phyloP scores from a whole-genome alignment of 2,888 invertebrate species.

The Chrysodeixis includens region DNA sequence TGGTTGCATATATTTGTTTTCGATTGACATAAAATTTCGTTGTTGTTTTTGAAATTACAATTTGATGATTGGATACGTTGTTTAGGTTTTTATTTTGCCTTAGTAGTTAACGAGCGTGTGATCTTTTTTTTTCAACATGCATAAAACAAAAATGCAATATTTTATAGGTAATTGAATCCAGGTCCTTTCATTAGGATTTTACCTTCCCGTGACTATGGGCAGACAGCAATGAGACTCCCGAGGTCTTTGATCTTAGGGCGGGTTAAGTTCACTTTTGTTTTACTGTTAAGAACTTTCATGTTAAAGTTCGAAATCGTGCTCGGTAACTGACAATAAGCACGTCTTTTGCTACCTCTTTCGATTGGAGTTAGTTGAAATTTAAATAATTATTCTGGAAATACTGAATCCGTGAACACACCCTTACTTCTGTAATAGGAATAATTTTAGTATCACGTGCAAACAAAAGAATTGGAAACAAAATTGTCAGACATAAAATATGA shows the following conservation, averaged over 20 bases:
- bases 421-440: not conserved
- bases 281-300: not conserved
- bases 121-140: too few species aligned
- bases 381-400: not conserved
- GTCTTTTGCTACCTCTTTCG: not conserved
- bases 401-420: not conserved
- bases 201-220: not conserved
- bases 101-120: too few species aligned
- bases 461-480: not conserved
- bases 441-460: not conserved
- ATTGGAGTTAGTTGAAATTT: not conserved
- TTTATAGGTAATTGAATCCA: too few species aligned
- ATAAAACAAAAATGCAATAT: too few species aligned
- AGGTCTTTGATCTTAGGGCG: not conserved
- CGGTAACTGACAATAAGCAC: not conserved
- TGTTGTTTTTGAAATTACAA: too few species aligned
- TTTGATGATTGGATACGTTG: too few species aligned
- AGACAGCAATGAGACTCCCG: not conserved
- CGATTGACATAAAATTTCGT: too few species aligned
- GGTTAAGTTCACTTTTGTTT: not conserved
- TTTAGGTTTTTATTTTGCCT: too few species aligned
- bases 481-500: not conserved
- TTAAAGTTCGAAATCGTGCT: slow-evolving; percentile 1
- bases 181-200: too few species aligned
- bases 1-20: too few species aligned